Evolutionary conservation across 2,888 invertebrate species (phyloP).

Genomic region (Drosophila cyrtoloma): DNA sequence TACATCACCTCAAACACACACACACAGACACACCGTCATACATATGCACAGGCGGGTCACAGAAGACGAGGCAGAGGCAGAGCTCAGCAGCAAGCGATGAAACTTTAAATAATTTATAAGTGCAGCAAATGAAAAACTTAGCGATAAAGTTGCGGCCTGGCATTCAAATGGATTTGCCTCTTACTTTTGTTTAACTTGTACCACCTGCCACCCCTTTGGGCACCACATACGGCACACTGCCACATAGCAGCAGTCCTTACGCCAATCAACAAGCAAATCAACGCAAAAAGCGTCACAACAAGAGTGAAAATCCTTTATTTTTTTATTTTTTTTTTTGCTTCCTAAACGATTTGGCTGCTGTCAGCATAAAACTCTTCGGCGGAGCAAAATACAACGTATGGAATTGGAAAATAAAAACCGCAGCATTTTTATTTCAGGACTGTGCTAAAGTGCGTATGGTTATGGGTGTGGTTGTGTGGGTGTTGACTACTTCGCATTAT

Average conservation of each 20-base stretch:
- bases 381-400: slow-evolving; percentile 51
- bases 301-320: slow-evolving; percentile 52
- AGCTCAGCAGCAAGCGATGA: slow-evolving; percentile 36
- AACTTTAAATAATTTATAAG: slow-evolving; percentile 81
- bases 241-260: slow-evolving; percentile 38
- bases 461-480: slow-evolving; percentile 19
- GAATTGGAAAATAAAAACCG: slow-evolving; percentile 76
- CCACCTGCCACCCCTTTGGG: background rate
- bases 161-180: slow-evolving; percentile 55
- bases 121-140: slow-evolving; percentile 77
- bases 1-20: slow-evolving; percentile 22
- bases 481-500: slow-evolving; percentile 58
- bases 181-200: slow-evolving; percentile 36
- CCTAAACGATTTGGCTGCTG: slow-evolving; percentile 65
- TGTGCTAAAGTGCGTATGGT: slow-evolving; percentile 1
- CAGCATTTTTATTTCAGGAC: slow-evolving; percentile 51
- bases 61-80: background rate
- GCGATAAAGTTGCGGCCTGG: slow-evolving; percentile 56
- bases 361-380: slow-evolving; percentile 68
- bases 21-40: slow-evolving; percentile 20
- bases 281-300: slow-evolving; percentile 54
- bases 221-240: background rate
- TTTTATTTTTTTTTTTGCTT: slow-evolving; percentile 34
- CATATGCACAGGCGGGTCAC: background rate
- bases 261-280: slow-evolving; percentile 77